Percentiles rank a stretch among this genome's conserved stretches.
phyloP scores from a whole-genome alignment of 2,797 vertebrate genomes.

The Sebastes wilsoni region DNA sequence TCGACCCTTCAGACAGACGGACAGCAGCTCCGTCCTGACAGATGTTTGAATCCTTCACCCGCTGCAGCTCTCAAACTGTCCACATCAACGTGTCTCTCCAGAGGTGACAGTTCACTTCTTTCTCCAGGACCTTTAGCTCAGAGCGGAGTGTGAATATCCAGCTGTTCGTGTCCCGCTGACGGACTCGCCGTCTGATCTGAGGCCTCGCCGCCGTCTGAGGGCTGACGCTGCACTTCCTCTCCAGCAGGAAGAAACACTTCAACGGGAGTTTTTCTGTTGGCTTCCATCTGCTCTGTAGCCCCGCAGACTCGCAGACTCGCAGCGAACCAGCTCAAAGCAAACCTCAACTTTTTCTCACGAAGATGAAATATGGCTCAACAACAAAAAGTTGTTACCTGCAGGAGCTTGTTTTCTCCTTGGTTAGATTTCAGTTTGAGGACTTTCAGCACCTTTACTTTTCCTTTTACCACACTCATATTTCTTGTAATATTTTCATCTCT shows the following conservation, averaged over 20 bases:
- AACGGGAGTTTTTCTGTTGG: neutral
- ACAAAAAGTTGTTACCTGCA: neutral
- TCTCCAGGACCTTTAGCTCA: neutral
- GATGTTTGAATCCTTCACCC: slow-evolving; percentile 17
- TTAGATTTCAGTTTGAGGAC: neutral
- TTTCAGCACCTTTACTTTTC: slow-evolving; percentile 6
- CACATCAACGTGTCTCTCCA: neutral
- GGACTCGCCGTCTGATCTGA: neutral
- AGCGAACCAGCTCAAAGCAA: neutral
- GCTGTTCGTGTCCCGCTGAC: neutral
- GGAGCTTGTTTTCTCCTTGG: neutral
- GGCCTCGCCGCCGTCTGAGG: neutral
- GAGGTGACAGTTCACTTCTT: neutral
- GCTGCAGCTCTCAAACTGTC: slow-evolving; percentile 21
- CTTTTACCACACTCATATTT: neutral
- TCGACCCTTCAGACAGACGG: neutral
- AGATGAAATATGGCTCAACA: slow-evolving; percentile 7
- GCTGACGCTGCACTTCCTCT: neutral
- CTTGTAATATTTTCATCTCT: neutral
- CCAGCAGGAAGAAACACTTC: neutral
- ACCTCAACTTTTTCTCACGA: neutral
- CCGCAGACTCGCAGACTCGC: neutral
- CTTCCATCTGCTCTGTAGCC: neutral
- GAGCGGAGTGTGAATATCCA: neutral
- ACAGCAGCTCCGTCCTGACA: slow-evolving; percentile 1